Percentiles rank a stretch among this genome's conserved stretches.
Conservation (phyloP, 2,113 vertebrate genomes). For the Hippopotamus amphibius region DNA sequence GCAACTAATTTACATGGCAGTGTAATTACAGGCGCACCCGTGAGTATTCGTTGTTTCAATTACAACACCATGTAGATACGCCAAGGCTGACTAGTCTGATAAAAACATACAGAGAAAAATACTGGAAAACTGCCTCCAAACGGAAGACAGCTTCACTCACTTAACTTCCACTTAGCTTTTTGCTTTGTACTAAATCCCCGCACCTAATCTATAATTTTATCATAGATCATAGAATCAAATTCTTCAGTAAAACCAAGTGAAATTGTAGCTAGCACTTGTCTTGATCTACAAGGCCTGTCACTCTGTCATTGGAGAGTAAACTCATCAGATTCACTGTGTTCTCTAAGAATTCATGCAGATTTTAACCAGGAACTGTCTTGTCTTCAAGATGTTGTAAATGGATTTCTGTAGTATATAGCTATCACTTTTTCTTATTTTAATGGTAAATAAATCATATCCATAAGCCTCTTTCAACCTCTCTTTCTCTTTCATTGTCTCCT, state of each 20-base stretch:
- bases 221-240: neutral
- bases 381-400: neutral
- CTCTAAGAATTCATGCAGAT: neutral
- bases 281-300: neutral
- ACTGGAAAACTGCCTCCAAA: neutral
- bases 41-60: slow-evolving; percentile 56
- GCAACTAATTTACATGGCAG: slow-evolving; percentile 43
- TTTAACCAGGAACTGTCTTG: neutral
- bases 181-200: neutral
- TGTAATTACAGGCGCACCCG: slow-evolving; percentile 32
- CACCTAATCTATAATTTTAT: neutral
- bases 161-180: neutral
- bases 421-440: neutral
- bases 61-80: neutral
- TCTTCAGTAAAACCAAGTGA: neutral
- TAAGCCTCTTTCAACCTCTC: too few relatives aligned
- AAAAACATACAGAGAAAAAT: slow-evolving; percentile 27
- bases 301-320: neutral
- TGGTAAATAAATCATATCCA: neutral
- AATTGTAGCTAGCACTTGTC: neutral
- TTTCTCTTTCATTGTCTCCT: neutral
- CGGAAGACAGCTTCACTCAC: neutral
- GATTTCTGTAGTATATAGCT: neutral
- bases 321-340: neutral
- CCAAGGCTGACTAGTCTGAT: slow-evolving; percentile 28